Evolutionary conservation across 2,113 vertebrate species (phyloP).

Genomic region (Phasianus colchicus): DNA sequence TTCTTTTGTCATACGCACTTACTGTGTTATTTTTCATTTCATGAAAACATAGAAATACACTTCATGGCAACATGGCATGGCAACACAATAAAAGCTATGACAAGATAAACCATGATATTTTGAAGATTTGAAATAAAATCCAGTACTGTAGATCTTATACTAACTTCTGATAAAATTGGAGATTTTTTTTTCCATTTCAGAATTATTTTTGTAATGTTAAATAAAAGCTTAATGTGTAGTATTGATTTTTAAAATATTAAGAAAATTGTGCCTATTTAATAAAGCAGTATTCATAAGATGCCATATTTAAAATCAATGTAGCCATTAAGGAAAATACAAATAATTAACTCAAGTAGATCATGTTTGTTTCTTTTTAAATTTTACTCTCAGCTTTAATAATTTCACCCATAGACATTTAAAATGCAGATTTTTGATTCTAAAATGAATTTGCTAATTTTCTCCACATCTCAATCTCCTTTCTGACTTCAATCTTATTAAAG

Average conservation of each 20-base stretch:
- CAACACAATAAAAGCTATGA: not conserved
- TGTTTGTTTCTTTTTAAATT: not conserved
- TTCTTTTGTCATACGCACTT: not conserved
- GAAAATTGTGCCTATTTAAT: not conserved
- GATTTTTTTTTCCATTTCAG: not conserved
- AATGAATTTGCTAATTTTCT: conserved; percentile 1
- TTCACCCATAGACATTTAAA: not conserved
- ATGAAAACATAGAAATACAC: not conserved
- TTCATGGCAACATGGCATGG: not conserved
- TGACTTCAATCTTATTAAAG: not conserved
- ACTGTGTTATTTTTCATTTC: not conserved
- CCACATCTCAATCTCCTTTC: not conserved
- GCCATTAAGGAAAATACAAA: not conserved
- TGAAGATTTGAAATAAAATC: not conserved
- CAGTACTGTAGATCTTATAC: not conserved
- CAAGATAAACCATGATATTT: not conserved
- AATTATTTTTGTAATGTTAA: not conserved
- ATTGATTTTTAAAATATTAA: not conserved
- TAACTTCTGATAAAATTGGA: not conserved
- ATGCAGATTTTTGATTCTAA: not conserved
- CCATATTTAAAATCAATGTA: not conserved
- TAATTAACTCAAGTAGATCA: not conserved
- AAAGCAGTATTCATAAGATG: not conserved
- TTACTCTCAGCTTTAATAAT: not conserved
- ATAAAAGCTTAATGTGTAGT: not conserved